Conservation (phyloP, 2,797 vertebrate genomes). For the Botia almorhae region DNA sequence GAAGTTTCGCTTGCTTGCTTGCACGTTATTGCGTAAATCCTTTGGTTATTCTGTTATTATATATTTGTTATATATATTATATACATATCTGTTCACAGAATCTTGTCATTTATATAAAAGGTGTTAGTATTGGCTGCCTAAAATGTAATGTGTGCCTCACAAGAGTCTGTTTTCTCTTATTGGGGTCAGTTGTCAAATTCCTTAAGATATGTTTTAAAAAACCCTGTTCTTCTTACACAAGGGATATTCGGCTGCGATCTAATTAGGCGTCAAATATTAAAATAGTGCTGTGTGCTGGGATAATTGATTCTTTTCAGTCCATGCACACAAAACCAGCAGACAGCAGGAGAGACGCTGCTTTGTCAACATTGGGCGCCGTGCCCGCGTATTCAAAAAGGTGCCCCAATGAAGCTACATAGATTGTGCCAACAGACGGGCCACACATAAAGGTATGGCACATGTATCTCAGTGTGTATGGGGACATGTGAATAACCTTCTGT, state of each 20-base stretch:
- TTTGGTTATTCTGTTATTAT: conserved; percentile 38
- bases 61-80: too few relatives aligned
- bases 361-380: conserved; percentile 79
- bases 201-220: conserved; percentile 2
- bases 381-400: conserved; percentile 69
- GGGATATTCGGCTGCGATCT: conserved; percentile 63
- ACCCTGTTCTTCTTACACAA: conserved; percentile 21
- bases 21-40: conserved; percentile 66
- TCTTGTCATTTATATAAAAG: conserved; percentile 32
- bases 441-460: conserved; percentile 69
- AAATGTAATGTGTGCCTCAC: neutral
- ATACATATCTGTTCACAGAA: conserved; percentile 51
- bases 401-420: conserved; percentile 69
- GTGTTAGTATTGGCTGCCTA: neutral
- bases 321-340: conserved; percentile 78
- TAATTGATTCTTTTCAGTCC: conserved; percentile 81
- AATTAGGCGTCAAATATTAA: conserved; percentile 82
- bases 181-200: conserved; percentile 14
- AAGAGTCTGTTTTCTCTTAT: conserved; percentile 40
- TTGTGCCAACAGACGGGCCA: conserved; percentile 72
- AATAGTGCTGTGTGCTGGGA: conserved; percentile 72
- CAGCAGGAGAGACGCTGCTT: conserved; percentile 79
- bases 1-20: conserved; percentile 58
- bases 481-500: conserved; percentile 18
- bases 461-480: conserved; percentile 17